Conservation (phyloP, 2,888 invertebrate genomes). For the Brachycybe producta region DNA sequence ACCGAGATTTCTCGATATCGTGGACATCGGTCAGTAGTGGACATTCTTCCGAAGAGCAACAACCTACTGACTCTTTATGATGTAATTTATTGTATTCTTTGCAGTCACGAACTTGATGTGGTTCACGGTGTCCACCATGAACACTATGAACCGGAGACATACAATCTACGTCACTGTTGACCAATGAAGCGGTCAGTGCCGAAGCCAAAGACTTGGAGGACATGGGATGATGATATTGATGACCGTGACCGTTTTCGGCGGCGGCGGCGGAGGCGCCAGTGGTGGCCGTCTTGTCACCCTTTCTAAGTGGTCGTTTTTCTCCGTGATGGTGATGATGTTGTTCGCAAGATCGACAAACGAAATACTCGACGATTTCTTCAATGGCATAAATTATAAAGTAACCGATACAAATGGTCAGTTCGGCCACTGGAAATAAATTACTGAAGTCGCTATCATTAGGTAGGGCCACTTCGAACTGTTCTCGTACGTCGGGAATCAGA, state of each 20-base stretch:
- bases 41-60: background rate
- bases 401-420: constrained; percentile 57
- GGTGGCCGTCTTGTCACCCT: background rate
- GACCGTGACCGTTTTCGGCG: background rate
- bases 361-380: constrained; percentile 62
- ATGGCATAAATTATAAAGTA: constrained; percentile 65
- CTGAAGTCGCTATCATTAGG: constrained; percentile 24
- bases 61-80: background rate
- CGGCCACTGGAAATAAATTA: constrained; percentile 50
- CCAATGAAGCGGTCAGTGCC: background rate
- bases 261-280: background rate
- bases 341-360: constrained; percentile 44
- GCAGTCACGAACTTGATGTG: constrained; percentile 10
- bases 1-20: background rate
- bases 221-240: too few species aligned
- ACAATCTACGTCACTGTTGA: background rate
- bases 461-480: constrained; percentile 45
- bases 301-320: background rate
- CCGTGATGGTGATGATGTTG: constrained; percentile 18
- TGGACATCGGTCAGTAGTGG: background rate
- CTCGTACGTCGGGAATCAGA: constrained; percentile 61
- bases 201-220: background rate
- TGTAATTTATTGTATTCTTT: background rate
- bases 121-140: constrained; percentile 12
- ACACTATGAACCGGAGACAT: constrained; percentile 9